Base-by-base conservation (phyloP, 2,888 invertebrate genomes). In the Andrena praecox region DNA sequence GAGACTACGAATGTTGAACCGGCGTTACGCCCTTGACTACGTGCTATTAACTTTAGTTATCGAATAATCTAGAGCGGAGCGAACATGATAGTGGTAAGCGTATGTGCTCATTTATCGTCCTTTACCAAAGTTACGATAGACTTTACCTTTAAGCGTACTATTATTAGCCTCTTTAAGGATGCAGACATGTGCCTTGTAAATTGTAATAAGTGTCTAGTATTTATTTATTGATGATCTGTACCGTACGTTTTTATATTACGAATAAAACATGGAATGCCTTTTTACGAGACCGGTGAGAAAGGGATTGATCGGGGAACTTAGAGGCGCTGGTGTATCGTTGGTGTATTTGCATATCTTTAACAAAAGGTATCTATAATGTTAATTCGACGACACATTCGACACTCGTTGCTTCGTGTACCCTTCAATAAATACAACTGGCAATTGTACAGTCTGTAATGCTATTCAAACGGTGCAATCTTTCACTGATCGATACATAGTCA, bases 121-220 rank as follows among this genome's bases (percentile, higher is more conserved):
- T 84, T 84, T 83, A 86, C 86, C 86, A 86, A 86, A 86, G 86
- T 59, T 77, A 70, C 50, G 68, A 84, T 84, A 86, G 67, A 74
- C 8, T 67, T 67, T 70, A 60, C 24, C 68, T 71, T 72, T 66
- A 75, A 68, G 52, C 27, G 35, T 73, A 75, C 27, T 59, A 35
- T 62, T 72, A 29, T 66, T 72, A 71, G 20, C 29, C 68, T 73
- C 54, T 20, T 33, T 82, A 71, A 84, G 72, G 54, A 86, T 75
- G 73, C 80, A 80, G 83, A 87, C 79, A 68, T 84, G 91, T 92
- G 92, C 92, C 92, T 92, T 91, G 89, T 91, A 88, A 82, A 90
- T 88, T 83, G 73, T 88, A 86, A 89, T 87, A 86, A 77, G 87
- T 83, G 66, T 88, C 83, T 85, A 89, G 86, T 91, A 92, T 92